Conservation (phyloP, 2,113 vertebrate species). For the Neotoma lepida region DNA sequence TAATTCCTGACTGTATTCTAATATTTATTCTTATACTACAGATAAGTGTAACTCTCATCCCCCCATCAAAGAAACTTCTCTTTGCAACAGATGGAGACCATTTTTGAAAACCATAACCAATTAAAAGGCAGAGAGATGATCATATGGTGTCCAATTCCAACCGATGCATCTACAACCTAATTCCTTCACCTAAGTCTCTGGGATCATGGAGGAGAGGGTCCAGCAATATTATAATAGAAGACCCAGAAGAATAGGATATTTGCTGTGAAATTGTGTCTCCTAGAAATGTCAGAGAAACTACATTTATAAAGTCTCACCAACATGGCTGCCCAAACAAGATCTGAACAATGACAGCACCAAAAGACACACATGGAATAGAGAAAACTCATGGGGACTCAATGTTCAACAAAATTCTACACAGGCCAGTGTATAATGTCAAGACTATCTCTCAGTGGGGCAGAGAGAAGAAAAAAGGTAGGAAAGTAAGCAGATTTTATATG, state of each 20-base stretch:
- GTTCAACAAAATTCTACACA: not conserved
- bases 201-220: too few relatives aligned
- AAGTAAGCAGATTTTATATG: not conserved
- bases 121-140: not conserved
- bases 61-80: not conserved
- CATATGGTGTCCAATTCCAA: not conserved
- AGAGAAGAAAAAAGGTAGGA: not conserved
- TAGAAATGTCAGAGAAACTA: not conserved
- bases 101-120: not conserved
- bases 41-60: not conserved
- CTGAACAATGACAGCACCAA: too few relatives aligned
- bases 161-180: not conserved
- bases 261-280: not conserved
- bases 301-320: not conserved
- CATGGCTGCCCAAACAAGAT: not conserved
- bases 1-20: not conserved
- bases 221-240: not conserved
- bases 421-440: not conserved
- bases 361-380: not conserved
- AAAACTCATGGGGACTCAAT: too few relatives aligned
- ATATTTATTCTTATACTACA: not conserved
- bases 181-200: not conserved
- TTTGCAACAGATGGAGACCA: not conserved
- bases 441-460: not conserved
- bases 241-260: not conserved